phyloP scores from a whole-genome alignment of 2,113 vertebrate species.

The Casuarius casuarius region DNA sequence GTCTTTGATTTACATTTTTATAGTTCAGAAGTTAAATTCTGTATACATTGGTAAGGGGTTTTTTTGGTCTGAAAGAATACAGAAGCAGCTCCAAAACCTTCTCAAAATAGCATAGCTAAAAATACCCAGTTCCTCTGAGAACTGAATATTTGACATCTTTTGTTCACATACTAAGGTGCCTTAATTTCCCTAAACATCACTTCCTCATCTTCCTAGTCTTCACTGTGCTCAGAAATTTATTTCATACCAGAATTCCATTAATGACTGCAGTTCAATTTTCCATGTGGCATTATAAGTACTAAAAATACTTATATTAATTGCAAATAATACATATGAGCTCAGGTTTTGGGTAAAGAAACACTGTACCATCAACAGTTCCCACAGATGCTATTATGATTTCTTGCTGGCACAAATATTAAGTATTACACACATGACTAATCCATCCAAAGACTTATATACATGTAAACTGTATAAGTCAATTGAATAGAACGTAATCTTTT shows the following conservation, averaged over 20 bases:
- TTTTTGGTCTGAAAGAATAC: background rate
- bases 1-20: background rate
- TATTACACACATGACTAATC: background rate
- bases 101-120: background rate
- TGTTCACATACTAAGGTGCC: background rate
- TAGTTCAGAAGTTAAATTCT: background rate
- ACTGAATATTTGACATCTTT: background rate
- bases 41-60: background rate
- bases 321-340: background rate
- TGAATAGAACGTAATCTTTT: background rate
- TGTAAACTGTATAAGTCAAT: background rate
- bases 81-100: background rate
- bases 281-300: background rate
- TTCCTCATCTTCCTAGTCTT: background rate
- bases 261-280: background rate
- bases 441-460: background rate
- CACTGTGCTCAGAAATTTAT: background rate
- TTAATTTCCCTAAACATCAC: background rate
- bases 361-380: background rate
- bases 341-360: background rate
- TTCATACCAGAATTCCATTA: background rate
- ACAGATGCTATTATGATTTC: background rate
- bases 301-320: background rate
- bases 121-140: background rate
- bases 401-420: background rate